Conservation (phyloP, 2,888 invertebrate species). For the Lissonota sp. region DNA sequence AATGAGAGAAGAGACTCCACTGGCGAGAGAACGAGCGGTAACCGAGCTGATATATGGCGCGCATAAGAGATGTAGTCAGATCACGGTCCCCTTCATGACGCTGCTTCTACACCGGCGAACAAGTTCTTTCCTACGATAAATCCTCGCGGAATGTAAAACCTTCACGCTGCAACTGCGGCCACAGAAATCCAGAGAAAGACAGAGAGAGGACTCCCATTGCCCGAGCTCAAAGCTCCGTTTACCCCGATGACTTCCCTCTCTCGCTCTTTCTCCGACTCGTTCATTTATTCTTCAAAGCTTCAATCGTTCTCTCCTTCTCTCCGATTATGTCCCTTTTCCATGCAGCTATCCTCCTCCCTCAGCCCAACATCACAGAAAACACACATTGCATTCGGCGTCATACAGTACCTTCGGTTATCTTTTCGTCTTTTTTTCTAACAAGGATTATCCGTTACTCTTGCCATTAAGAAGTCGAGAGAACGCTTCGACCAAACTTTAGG, state of each 20-base stretch:
- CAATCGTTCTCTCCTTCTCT: conserved; percentile 3
- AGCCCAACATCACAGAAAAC: conserved; percentile 32
- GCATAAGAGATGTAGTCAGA: conserved; percentile 80
- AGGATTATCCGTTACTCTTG: conserved; percentile 55
- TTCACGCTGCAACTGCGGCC: conserved; percentile 64
- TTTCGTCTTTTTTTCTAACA: conserved; percentile 12
- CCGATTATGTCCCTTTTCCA: not conserved
- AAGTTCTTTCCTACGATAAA: conserved; percentile 81
- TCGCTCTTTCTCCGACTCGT: conserved; percentile 11
- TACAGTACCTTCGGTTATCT: conserved; percentile 1
- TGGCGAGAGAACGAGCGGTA: conserved; percentile 58
- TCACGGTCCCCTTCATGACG: conserved; percentile 80
- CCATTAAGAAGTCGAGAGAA: conserved; percentile 35
- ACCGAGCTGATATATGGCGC: conserved; percentile 78
- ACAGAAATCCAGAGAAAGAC: conserved; percentile 22
- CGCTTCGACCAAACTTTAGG: conserved; percentile 47
- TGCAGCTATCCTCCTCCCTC: conserved; percentile 6
- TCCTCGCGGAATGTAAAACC: conserved; percentile 80
- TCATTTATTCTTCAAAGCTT: conserved; percentile 39
- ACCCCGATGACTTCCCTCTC: conserved; percentile 43
- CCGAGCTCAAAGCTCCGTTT: conserved; percentile 56
- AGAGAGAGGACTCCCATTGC: conserved; percentile 7
- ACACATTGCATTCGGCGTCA: conserved; percentile 40
- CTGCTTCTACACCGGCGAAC: conserved; percentile 79
- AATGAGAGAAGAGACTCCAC: conserved; percentile 21